phyloP scores from a whole-genome alignment of 2,113 vertebrate species.

The Anguilla japonica region DNA sequence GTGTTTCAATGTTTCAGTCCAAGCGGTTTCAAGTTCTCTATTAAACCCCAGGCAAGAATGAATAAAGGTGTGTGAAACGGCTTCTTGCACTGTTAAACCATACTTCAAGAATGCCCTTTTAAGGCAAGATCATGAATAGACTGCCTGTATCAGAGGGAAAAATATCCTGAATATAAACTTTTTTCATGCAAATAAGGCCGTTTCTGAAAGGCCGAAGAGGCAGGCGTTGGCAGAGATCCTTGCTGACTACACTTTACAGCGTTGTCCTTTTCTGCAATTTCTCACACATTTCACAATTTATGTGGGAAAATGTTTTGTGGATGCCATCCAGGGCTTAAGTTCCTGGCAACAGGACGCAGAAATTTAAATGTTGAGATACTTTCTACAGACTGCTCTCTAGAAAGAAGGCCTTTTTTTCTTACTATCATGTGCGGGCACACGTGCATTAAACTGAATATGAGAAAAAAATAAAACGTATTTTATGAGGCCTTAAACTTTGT shows the following conservation, averaged over 20 bases:
- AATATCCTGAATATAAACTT: conserved; percentile 19
- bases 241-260: not conserved
- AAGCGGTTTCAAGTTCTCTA: not conserved
- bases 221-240: conserved; percentile 4
- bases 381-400: not conserved
- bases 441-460: not conserved
- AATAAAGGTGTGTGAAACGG: conserved; percentile 11
- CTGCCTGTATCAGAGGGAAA: conserved; percentile 15
- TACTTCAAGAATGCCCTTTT: conserved; percentile 4
- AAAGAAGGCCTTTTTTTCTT: not conserved
- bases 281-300: conserved; percentile 34
- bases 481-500: too few species aligned
- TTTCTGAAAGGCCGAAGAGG: conserved; percentile 17
- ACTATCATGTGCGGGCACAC: not conserved
- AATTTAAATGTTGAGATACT: conserved; percentile 27
- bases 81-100: conserved; percentile 20
- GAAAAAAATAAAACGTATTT: too few species aligned
- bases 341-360: conserved; percentile 28
- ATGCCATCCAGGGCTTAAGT: conserved; percentile 23
- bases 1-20: not conserved
- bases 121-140: conserved; percentile 8
- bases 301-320: conserved; percentile 34
- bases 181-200: conserved; percentile 34
- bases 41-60: not conserved
- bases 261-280: conserved; percentile 8